Base-by-base conservation (phyloP, 2,797 vertebrate species). In the Bovichtus diacanthus region DNA sequence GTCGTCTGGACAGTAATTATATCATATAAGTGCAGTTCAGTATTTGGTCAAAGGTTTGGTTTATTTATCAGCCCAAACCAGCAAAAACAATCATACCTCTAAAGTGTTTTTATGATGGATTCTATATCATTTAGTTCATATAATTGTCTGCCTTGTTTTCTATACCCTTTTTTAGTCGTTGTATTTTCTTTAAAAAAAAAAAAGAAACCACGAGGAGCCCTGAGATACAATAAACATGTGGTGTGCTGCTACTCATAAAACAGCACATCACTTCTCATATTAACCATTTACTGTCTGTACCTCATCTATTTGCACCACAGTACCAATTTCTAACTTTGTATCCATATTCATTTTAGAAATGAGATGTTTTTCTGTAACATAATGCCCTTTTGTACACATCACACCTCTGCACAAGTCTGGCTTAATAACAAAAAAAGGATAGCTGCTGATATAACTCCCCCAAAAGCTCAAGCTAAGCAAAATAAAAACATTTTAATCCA, bases 41-140 rank as follows among this genome's bases (percentile, higher is more conserved):
- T 43, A 34, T 78, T 82, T 76, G 64, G 76, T 87, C 74, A 39
- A 72, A 39, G 0, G 4, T 68, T 60, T 51, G 46, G 19, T 55
- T 69, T 36, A 47, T 47, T 29, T 41, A 59, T 55, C 13, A 64
- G 19, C n/a, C 15, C 43, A 53, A 72, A 65, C 39, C n/a, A 59
- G 8, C 16, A 16, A 11, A 31, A 11, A 54, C 21, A 59, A 36
- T 36, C n/a, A 47, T 2, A 67, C 16, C 41, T n/a, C n/a, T 47
- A 1, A 64, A 43, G 12, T 29, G 29, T 54, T 78, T 68, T 68
- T 8, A 53, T 36, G 9, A 21, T 9, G 1, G 16, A 59, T 47
- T 38, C 11, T 25, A 15, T 44, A 21, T 53, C 27, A 47, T 54
- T 29, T 43, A 53, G 61, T 53, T 65, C 6, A 10, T 16, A 58